Evolutionary conservation across 2,888 invertebrate species (phyloP).

Genomic region (Harpagoxenus sublaevis): DNA sequence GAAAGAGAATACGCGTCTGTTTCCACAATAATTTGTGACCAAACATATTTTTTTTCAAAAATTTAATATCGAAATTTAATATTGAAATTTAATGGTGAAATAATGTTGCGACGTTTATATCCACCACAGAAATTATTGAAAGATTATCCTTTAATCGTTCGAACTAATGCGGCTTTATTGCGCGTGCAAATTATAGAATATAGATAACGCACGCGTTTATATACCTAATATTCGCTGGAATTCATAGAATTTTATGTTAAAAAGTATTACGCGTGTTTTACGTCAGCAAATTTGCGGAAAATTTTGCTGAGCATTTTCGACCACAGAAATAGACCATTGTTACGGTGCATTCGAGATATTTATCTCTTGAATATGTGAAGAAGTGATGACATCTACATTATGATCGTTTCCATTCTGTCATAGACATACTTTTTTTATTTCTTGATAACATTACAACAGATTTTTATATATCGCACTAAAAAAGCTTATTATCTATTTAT

Average conservation of each 20-base stretch:
- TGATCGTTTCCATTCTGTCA: background rate
- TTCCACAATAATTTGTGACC: constrained; percentile 15
- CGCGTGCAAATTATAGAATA: constrained; percentile 60
- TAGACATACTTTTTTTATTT: background rate
- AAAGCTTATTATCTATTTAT: background rate
- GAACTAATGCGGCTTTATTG: constrained; percentile 39
- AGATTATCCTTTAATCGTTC: constrained; percentile 51
- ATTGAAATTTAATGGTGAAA: constrained; percentile 3
- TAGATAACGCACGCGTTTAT: constrained; percentile 48
- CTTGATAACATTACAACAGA: background rate
- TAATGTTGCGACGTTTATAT: background rate
- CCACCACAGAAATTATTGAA: constrained; percentile 1
- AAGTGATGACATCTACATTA: background rate
- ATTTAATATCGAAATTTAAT: constrained; percentile 23
- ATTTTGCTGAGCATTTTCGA: constrained; percentile 29
- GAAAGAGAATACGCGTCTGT: background rate
- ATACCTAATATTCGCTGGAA: background rate
- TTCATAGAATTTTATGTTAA: constrained; percentile 24
- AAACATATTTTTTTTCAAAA: background rate
- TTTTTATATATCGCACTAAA: background rate
- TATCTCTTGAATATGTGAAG: background rate
- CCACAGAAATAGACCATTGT: background rate
- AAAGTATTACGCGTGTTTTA: background rate
- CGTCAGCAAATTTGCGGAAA: background rate
- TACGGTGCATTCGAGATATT: constrained; percentile 27